Evolutionary conservation across 2,888 invertebrate genomes (phyloP), one percentile per base, ranked within the genome.

Genomic region (Phaonia tiefii): DNA sequence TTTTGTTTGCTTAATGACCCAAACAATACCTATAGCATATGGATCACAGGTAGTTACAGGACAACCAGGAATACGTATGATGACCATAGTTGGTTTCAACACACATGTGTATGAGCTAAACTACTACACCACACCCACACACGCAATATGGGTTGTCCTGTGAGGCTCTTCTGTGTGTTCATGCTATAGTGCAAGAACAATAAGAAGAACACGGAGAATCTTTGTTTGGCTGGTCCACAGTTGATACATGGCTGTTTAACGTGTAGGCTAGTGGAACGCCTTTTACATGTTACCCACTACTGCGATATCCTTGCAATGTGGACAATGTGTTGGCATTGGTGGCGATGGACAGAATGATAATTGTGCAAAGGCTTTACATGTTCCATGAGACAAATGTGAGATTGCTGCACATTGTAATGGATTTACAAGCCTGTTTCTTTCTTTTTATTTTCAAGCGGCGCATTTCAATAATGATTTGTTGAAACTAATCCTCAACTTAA

Each of bases 1-100:
- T 75, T 81, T 75, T 78, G 78, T 81, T 78, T 81, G 81, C 67
- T 72, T 78, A 81, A 81, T 81, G 81, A 75, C 78, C 81, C 63
- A 72, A 49, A 81, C 81, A 80, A 26, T 70, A 58, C 65, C 22
- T 20, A 2, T 44, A 22, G n/a, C 3, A 5, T 42, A 22, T 15
- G 26, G 8, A 20, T 22, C 56, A 31, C 42, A 17, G 37, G 13
- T 8, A 46, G 1, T 13, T 10, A 20, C 22, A 51, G 20, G 56
- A 17, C 31, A 1, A 8, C 4, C 25, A 22, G n/a, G 22, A 20
- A 5, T n/a, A 54, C 31, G 42, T 65, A 13, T 4, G 26, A 22
- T 67, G 67, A 15, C 13, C 63, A 66, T 49, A 70, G 39, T 26
- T 26, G 25, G 42, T 42, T 63, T 72, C 37, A 37, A 44, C 79